A percentile compares a stretch with the other conserved stretches of the same genome.
These are phyloP conservation scores for Euzophera pinguis DNA, from an alignment of 2,888 invertebrate species.

Conservation along the genomic window DNA sequence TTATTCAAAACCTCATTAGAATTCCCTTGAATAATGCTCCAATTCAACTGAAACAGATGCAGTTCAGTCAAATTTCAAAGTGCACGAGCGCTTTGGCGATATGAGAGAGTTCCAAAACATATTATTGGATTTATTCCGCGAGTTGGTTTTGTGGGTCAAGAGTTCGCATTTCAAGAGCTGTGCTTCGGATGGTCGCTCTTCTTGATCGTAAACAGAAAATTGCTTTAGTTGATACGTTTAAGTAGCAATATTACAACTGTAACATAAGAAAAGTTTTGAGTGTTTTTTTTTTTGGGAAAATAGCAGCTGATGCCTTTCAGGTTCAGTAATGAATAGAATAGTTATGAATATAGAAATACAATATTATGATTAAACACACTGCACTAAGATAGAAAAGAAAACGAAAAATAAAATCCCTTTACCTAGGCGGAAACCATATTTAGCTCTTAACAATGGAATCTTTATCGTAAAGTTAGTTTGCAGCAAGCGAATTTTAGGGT, in stretches of 20 bases:
- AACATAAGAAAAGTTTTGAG: background rate
- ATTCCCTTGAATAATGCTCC: no score
- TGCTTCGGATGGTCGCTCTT: constrained; percentile 7
- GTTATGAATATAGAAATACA: no score
- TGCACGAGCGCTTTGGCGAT: background rate
- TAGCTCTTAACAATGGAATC: no score
- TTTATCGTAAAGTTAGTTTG: no score
- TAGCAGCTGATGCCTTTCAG: no score
- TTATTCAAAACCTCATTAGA: no score
- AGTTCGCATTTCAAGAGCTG: constrained; percentile 30
- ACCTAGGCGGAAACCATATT: no score
- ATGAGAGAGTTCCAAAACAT: constrained; percentile 33
- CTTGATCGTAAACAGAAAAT: constrained; percentile 9
- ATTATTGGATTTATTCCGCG: constrained; percentile 41
- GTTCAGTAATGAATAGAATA: no score
- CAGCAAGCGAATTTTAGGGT: no score
- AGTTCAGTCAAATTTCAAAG: background rate
- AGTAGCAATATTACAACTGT: background rate
- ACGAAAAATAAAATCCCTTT: no score
- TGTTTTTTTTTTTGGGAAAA: background rate
- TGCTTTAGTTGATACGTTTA: background rate
- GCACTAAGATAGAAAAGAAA: no score
- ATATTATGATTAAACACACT: no score
- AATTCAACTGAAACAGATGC: background rate
- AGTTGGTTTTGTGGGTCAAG: constrained; percentile 53